phyloP scores from a whole-genome alignment of 1,140 invertebrate genomes.

The Drosophila ironensis region DNA sequence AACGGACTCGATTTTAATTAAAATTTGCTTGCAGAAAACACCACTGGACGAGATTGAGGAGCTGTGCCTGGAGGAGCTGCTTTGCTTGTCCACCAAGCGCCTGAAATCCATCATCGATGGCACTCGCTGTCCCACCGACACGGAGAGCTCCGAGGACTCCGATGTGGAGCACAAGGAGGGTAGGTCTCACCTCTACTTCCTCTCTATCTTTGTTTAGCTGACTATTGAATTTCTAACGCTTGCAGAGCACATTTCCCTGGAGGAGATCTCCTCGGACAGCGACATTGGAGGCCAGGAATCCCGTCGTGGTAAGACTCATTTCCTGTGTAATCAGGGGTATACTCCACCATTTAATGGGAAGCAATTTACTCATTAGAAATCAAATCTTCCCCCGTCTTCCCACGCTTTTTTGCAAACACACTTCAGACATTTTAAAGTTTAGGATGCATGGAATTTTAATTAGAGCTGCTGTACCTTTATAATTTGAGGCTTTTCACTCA shows the following conservation, averaged over 20 bases:
- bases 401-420: too few species aligned
- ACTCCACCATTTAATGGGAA: too few species aligned
- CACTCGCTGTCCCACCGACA: constrained; percentile 84
- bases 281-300: constrained; percentile 64
- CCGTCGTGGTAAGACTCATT: constrained; percentile 3
- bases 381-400: too few species aligned
- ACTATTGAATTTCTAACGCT: too few species aligned
- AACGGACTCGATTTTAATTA: neutral
- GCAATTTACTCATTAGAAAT: too few species aligned
- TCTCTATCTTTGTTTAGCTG: too few species aligned
- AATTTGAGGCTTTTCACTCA: too few species aligned
- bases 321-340: constrained; percentile 16
- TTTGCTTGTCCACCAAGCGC: constrained; percentile 85
- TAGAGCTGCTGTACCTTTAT: too few species aligned
- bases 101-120: constrained; percentile 83
- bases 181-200: neutral
- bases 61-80: constrained; percentile 85
- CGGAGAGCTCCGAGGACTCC: constrained; percentile 83
- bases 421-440: too few species aligned
- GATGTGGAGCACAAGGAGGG: constrained; percentile 79
- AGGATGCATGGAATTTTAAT: too few species aligned
- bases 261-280: constrained; percentile 84
- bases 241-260: constrained; percentile 85
- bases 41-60: constrained; percentile 85
- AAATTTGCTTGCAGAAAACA: constrained; percentile 70